Evolutionary conservation across 2,888 invertebrate genomes (phyloP), one percentile per base, ranked within the genome.

Genomic region (Ectobius pallidus): DNA sequence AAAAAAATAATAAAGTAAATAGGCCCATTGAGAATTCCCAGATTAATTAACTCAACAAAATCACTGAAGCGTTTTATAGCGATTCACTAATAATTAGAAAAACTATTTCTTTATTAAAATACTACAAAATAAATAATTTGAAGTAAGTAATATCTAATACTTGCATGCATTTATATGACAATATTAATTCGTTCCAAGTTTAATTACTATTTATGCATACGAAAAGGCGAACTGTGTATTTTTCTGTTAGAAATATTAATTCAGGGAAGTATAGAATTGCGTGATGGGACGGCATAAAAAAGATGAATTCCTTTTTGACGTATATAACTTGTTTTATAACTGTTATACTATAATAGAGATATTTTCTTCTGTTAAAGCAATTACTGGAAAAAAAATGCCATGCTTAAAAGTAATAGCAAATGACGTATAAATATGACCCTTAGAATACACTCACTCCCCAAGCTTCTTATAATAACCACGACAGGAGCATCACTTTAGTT

Each of bases 351-450:
- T 67, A 72, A 69, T 62, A 69, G 69, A 46, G 46, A 69, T 52
- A 69, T 63, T 69, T n/a, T 69, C 42, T 27, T 69, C 32, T 55
- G 16, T 39, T 42, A 16, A 55, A 27, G 44, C 71, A 73, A 73
- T 73, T 73, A 73, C 70, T 65, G 55, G 62, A 25, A 71, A 70
- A 73, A 70, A 68, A 70, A 68, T 73, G 73, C 61, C 70, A 67
- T 73, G 71, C 34, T 70, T 46, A 61, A 46, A 34, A 55, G 71
- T 71, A 67, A 46, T 71, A 72, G 30, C 32, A 65, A n/a, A 34
- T 62, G 70, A 46, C 20, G 69, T 55, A 69, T 69, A 69, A 69
- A 69, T 69, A 69, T 69, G 39, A 39, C 69, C 25, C n/a, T 55
- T 22, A 20, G 14, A 52, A 32, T n/a, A 62, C 18, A 62, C 62